Conservation (phyloP, 2,797 vertebrate species). For the Atherinosoma microstoma region DNA sequence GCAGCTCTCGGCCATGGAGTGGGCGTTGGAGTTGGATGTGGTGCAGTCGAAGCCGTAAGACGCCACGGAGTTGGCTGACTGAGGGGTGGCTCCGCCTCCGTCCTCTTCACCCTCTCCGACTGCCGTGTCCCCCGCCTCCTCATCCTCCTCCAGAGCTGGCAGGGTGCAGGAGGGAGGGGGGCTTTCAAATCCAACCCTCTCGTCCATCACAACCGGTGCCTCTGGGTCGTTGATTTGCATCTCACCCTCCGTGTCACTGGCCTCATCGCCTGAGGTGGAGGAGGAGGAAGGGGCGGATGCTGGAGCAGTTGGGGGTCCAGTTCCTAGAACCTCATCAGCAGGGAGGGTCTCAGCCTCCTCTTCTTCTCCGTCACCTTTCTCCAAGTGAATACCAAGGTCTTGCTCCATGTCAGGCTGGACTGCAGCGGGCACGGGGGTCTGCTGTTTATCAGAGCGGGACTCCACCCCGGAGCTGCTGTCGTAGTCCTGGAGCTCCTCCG, state of each 20-base stretch:
- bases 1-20: conserved; percentile 87
- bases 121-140: conserved; percentile 74
- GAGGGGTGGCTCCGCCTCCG: conserved; percentile 82
- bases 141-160: conserved; percentile 79
- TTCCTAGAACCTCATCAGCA: conserved; percentile 84
- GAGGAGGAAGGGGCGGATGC: conserved; percentile 83
- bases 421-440: conserved; percentile 76
- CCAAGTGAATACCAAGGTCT: conserved; percentile 89
- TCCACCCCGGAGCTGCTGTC: conserved; percentile 92
- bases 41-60: conserved; percentile 88
- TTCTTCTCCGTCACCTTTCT: conserved; percentile 85
- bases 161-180: conserved; percentile 69
- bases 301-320: conserved; percentile 84
- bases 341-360: conserved; percentile 89
- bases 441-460: conserved; percentile 87
- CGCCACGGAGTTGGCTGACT: conserved; percentile 86
- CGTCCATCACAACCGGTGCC: conserved; percentile 55
- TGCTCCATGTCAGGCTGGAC: conserved; percentile 84
- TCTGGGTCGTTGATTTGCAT: conserved; percentile 84
- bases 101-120: conserved; percentile 77
- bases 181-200: conserved; percentile 75
- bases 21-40: conserved; percentile 86
- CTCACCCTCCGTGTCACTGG: conserved; percentile 86
- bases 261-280: conserved; percentile 85
- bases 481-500: conserved; percentile 91